Evolutionary conservation across 1,140 invertebrate genomes (phyloP), one percentile per base, ranked within the genome.

Genomic region (Drosophila mauritiana): DNA sequence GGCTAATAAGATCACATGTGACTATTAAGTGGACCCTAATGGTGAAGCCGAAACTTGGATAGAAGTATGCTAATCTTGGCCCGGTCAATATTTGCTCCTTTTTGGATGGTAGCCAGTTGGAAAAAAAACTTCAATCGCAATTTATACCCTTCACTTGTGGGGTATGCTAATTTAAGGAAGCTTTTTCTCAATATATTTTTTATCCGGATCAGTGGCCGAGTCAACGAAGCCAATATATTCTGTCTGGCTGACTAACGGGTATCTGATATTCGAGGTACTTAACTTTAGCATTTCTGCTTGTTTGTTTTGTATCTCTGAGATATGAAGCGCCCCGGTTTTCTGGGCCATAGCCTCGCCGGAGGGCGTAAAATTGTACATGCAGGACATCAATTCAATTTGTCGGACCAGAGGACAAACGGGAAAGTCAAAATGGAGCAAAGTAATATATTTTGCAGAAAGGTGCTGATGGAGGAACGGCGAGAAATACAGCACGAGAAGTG

Each of bases 351-450:
- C 31, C 17, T 45, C 15, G 64, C 61, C 37, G 22, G 12, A 65
- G 64, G 64, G 37, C 31, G 46, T 45, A 36, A 65, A 65, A 68
- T 68, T 52, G 22, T 68, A 52, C 59, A 68, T 49, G 46, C 61
- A 65, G 64, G 64, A 65, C 64, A 68, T 68, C 64, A 65, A 68
- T 68, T 65, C 64, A 68, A 68, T 68, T 68, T 68, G 64, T 65
- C 61, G 31, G 46, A 27, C 46, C 27, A 36, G 46, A 36, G 64
- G 46, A 68, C 61, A 65, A 53, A 27, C n/a, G 37, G 37, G 31
- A 25, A 65, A 48, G 11, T 51, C 46, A 63, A 68, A 68, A 34
- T 42, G 45, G 58, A 64, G 34, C 45, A 65, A 43, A 53, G 64
- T 65, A 68, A 68, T 68, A 68, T 65, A 68, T 68, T 65, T 65